A percentile compares a stretch with the other conserved stretches of the same genome.
Evolutionary conservation across 2,113 vertebrate genomes (phyloP).

Genomic region (Prunella himalayana): DNA sequence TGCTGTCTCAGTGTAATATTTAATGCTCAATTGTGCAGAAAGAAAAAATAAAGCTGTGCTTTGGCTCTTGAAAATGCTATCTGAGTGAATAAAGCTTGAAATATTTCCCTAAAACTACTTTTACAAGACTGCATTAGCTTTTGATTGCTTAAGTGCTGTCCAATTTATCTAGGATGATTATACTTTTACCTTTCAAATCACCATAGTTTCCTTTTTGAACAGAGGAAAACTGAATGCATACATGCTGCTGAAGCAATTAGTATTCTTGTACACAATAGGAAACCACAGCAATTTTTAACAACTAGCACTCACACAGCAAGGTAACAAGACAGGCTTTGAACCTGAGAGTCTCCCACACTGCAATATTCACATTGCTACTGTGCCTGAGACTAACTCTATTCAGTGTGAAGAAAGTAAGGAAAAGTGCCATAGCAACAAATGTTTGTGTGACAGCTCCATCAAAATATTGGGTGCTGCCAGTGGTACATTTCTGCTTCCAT

Average conservation of each 20-base stretch:
- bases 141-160: conserved; percentile 39
- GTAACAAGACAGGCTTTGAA: conserved; percentile 37
- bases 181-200: conserved; percentile 27
- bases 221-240: neutral
- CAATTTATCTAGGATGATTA: conserved; percentile 48
- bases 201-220: conserved; percentile 3
- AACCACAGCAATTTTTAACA: conserved; percentile 33
- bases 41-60: neutral
- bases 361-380: conserved; percentile 7
- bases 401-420: neutral
- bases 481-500: conserved; percentile 14
- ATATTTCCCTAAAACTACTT: conserved; percentile 36
- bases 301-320: conserved; percentile 15
- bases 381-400: conserved; percentile 22
- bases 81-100: conserved; percentile 33
- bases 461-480: conserved; percentile 48
- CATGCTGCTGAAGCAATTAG: conserved; percentile 21
- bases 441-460: conserved; percentile 39
- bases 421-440: conserved; percentile 9
- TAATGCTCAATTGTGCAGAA: conserved; percentile 41
- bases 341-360: conserved; percentile 14
- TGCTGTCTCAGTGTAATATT: conserved; percentile 6
- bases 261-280: conserved; percentile 29
- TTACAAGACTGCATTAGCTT: conserved; percentile 40
- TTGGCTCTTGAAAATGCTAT: conserved; percentile 26